These are phyloP conservation scores for Notolepis coatsorum DNA, from an alignment of 2,797 vertebrate genomes.

Conservation along the genomic window DNA sequence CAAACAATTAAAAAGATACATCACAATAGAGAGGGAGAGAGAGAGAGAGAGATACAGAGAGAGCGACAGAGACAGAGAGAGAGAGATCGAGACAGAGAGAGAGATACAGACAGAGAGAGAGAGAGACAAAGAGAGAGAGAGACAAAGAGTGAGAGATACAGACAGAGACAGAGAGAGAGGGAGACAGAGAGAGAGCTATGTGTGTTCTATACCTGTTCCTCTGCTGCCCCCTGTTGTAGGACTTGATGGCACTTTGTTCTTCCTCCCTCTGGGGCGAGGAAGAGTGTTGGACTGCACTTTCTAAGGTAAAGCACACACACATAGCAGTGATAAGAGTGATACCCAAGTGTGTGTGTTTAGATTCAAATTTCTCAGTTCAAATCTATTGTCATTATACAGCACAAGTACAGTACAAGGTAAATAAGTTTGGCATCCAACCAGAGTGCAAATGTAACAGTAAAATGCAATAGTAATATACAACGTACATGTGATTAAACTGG, in stretches of 20 bases:
- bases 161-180: not conserved
- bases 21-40: not conserved
- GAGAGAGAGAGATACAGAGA: not conserved
- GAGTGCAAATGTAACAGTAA: too few relatives aligned
- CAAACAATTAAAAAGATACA: not conserved
- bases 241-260: constrained; percentile 45
- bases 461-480: too few relatives aligned
- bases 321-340: not conserved
- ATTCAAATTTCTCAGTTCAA: too few relatives aligned
- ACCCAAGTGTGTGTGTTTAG: not conserved
- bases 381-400: too few relatives aligned
- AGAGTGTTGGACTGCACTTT: constrained; percentile 78
- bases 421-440: too few relatives aligned
- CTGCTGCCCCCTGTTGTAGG: constrained; percentile 75
- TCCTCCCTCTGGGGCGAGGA: constrained; percentile 71
- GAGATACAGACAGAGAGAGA: too few relatives aligned
- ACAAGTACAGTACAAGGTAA: too few relatives aligned
- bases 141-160: not conserved
- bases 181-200: not conserved
- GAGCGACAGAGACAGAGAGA: not conserved
- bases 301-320: constrained; percentile 44
- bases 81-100: not conserved
- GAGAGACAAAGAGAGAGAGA: not conserved
- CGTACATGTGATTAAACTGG: too few relatives aligned
- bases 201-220: constrained; percentile 56